These are phyloP conservation scores for Antechinus flavipes DNA, from an alignment of 2,113 vertebrate species.

Conservation along the genomic window DNA sequence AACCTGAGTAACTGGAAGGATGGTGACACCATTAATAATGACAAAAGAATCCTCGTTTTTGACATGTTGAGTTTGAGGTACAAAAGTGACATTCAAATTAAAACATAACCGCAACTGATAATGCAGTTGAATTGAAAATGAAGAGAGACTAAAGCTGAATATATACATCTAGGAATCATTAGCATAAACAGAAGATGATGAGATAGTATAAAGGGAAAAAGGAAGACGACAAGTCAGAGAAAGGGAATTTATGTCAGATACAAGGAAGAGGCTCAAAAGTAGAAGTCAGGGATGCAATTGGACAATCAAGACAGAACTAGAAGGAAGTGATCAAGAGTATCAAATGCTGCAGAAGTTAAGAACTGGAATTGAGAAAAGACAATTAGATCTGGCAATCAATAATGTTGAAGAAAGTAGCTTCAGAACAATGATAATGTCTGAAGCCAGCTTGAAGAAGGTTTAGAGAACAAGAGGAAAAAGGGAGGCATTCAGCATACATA, in stretches of 20 bases:
- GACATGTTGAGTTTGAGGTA: too few relatives aligned
- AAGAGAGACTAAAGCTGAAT: neutral
- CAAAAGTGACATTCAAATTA: neutral
- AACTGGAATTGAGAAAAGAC: neutral
- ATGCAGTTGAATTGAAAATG: neutral
- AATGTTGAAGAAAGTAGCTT: neutral
- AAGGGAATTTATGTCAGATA: neutral
- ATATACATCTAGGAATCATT: neutral
- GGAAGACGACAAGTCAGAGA: neutral
- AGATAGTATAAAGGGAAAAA: neutral
- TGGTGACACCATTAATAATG: neutral
- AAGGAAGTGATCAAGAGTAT: neutral
- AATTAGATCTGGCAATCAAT: neutral
- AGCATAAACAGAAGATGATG: neutral
- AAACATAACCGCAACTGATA: neutral
- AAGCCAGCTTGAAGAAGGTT: neutral
- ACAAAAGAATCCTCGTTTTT: neutral
- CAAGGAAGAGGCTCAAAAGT: neutral
- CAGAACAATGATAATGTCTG: neutral
- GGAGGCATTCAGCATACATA: neutral
- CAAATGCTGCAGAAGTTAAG: neutral
- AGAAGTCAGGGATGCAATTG: neutral
- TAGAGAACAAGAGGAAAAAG: neutral
- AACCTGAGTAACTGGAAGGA: neutral
- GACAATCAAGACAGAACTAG: neutral